Evolutionary conservation across 2,113 vertebrate species (phyloP), one percentile per base, ranked within the genome.

Genomic region (Pipra filicauda): DNA sequence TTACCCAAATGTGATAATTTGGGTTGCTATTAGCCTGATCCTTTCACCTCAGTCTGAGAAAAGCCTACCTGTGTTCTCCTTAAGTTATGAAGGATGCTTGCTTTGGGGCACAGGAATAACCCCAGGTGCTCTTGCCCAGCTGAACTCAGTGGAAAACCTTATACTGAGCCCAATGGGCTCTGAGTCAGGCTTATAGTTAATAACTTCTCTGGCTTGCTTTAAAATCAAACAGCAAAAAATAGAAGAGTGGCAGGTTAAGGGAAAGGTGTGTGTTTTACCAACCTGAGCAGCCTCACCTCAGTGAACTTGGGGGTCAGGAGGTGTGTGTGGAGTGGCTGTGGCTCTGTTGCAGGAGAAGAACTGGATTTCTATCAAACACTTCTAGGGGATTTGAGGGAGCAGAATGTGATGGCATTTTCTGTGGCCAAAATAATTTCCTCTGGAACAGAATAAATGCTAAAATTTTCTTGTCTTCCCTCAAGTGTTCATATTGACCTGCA

Each of bases 21-120:
- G 4, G 0, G 12, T 33, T 5, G 1, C n/a, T 49, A 0, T 54
- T 19, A 30, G 19, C 54, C n/a, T 37, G 22, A 46, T 31, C 31
- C 22, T 58, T 81, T 82, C 65, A 8, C 35, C 35, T 61, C 1
- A 0, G 57, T 22, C 35, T 23, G 57, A 9, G 67, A 18, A 27
- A 76, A 88, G 5, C 39, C n/a, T 37, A 26, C 66, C 67, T 24
- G 9, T 2, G 0, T 58, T 39, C 39, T 66, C 44, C 74, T 30
- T 21, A 5, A 1, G 31, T n/a, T 41, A 15, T 5, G 8, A 44
- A 23, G 23, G 7, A 28, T 3, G 8, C 19, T 66, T 51, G 26
- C 15, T 83, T 37, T 69, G 62, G 66, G 37, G 75, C 57, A 61
- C 58, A 62, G 49, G 55, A 54, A 12, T 19, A 61, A 31, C 22